Evolutionary conservation across 1,140 invertebrate species (phyloP).

Genomic region (Telenomus remus): DNA sequence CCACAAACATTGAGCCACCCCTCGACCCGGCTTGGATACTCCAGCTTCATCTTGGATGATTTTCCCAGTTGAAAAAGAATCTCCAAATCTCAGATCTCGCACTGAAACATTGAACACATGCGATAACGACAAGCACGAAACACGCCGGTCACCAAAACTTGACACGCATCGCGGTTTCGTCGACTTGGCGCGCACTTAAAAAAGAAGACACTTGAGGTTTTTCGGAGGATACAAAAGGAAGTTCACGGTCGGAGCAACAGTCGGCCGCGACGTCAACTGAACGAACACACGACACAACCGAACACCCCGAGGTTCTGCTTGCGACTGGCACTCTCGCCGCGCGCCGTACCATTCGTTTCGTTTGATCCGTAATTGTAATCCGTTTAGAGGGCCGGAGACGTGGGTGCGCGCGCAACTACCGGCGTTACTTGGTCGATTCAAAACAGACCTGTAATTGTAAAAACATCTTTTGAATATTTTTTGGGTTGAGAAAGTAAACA

Average conservation of each 20-base stretch:
- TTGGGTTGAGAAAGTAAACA: no score
- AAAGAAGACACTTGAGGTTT: no score
- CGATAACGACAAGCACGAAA: constrained; percentile 35
- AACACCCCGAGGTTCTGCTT: constrained; percentile 64
- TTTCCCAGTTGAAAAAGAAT: constrained; percentile 14
- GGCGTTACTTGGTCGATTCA: constrained; percentile 29
- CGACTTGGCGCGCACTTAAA: no score
- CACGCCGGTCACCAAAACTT: no score
- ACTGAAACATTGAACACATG: constrained; percentile 59
- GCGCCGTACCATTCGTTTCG: constrained; percentile 41
- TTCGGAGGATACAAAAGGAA: no score
- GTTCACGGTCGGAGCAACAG: constrained; percentile 2
- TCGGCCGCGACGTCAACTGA: background rate
- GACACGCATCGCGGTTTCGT: no score
- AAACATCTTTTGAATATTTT: background rate
- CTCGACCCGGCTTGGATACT: constrained; percentile 79
- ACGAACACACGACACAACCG: constrained; percentile 55
- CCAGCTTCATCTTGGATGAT: constrained; percentile 70
- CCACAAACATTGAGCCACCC: constrained; percentile 80
- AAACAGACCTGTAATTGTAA: background rate
- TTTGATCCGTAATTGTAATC: constrained; percentile 54
- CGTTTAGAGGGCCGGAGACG: constrained; percentile 31
- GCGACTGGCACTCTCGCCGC: constrained; percentile 62
- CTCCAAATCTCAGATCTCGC: constrained; percentile 49
- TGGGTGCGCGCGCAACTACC: constrained; percentile 38